Percentiles rank a stretch among this genome's conserved stretches.
Evolutionary conservation across 2,797 vertebrate genomes (phyloP).

Genomic region (Sorex maritimensis): DNA sequence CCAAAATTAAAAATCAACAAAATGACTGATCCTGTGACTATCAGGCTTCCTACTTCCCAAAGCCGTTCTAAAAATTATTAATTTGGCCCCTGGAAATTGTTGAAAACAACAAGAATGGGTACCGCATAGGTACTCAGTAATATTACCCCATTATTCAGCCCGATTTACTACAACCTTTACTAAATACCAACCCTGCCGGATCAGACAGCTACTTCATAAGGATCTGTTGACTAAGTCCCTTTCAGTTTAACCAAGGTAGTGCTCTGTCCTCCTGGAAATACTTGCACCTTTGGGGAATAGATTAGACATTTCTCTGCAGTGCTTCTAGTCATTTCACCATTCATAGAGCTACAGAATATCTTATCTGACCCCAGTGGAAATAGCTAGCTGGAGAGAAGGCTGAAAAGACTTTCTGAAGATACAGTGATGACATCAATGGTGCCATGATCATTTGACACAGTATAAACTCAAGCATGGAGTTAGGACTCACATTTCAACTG

Average conservation of each 20-base stretch:
- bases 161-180: background rate
- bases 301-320: background rate
- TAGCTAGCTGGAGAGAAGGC: too few relatives aligned
- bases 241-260: too few relatives aligned
- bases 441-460: too few relatives aligned
- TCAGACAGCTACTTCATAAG: too few relatives aligned
- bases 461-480: too few relatives aligned
- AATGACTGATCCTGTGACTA: background rate
- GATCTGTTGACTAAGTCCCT: background rate
- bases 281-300: background rate
- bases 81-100: background rate
- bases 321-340: background rate
- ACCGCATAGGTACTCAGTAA: background rate
- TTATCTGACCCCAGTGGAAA: background rate
- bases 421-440: too few relatives aligned
- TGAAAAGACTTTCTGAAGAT: too few relatives aligned
- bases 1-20: too few relatives aligned
- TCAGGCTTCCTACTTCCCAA: background rate
- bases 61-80: background rate
- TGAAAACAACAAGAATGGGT: background rate
- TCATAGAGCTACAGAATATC: background rate
- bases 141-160: background rate
- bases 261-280: background rate
- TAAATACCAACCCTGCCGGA: background rate
- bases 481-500: too few relatives aligned